phyloP scores from a whole-genome alignment of 2,797 vertebrate genomes.

The Luscinia megarhynchos region DNA sequence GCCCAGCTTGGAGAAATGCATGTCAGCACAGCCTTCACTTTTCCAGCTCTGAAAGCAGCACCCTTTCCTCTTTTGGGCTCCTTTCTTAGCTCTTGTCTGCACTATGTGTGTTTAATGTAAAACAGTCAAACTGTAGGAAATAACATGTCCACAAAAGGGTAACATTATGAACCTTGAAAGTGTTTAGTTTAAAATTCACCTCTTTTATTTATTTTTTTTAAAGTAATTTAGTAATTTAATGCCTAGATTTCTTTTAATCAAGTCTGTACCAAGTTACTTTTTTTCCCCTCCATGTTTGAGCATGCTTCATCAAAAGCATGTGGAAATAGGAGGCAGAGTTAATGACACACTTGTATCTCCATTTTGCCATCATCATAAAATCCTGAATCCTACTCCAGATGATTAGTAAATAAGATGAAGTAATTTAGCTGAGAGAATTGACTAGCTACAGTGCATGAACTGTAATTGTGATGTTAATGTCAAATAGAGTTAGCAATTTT shows the following conservation, averaged over 20 bases:
- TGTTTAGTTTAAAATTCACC: neutral
- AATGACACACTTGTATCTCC: slow-evolving; percentile 46
- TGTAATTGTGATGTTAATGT: slow-evolving; percentile 57
- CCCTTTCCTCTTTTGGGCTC: neutral
- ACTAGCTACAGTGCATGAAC: slow-evolving; percentile 47
- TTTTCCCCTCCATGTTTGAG: neutral
- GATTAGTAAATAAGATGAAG: slow-evolving; percentile 71
- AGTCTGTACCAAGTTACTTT: neutral
- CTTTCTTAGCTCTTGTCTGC: neutral
- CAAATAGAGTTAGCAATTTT: slow-evolving; percentile 32
- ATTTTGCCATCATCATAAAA: slow-evolving; percentile 54
- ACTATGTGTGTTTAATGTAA: neutral
- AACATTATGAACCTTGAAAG: neutral
- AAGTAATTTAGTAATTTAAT: neutral
- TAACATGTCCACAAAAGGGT: neutral
- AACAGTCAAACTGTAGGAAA: neutral
- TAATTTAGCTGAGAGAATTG: slow-evolving; percentile 63
- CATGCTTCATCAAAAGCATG: neutral
- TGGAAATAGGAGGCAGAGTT: slow-evolving; percentile 53
- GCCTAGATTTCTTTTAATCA: neutral
- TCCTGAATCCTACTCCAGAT: slow-evolving; percentile 50
- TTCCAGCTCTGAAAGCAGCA: neutral
- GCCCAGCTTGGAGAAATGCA: neutral
- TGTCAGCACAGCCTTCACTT: neutral
- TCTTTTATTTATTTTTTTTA: neutral